Evolutionary conservation across 2,888 invertebrate species (phyloP).

Genomic region (Rugalucina vietnamica): DNA sequence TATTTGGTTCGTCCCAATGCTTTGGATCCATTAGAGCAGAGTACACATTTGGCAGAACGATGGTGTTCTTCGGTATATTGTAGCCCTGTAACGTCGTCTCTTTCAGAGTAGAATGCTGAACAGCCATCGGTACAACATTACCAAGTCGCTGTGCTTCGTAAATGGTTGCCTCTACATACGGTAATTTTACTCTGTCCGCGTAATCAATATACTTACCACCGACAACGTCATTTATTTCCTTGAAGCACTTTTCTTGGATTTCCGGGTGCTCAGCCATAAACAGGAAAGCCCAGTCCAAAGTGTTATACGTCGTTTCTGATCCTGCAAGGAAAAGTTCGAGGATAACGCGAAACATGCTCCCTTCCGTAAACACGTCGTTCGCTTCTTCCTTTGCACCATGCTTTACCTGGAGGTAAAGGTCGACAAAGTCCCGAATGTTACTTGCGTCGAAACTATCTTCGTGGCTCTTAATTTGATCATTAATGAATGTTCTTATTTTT

Average conservation of each 20-base stretch:
- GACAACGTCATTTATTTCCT: slow-evolving; percentile 54
- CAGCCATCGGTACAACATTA: slow-evolving; percentile 36
- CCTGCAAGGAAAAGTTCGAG: slow-evolving; percentile 42
- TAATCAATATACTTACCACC: slow-evolving; percentile 30
- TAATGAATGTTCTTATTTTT: not conserved
- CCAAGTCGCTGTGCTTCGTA: slow-evolving; percentile 62
- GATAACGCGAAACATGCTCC: slow-evolving; percentile 14
- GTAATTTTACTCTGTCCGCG: slow-evolving; percentile 55
- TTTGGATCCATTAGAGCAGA: slow-evolving; percentile 67
- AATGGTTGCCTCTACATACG: slow-evolving; percentile 61
- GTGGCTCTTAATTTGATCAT: slow-evolving; percentile 43
- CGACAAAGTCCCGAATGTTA: slow-evolving; percentile 68
- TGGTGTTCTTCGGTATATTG: slow-evolving; percentile 61
- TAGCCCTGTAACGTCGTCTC: slow-evolving; percentile 51
- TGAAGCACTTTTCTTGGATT: slow-evolving; percentile 55
- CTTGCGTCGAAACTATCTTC: slow-evolving; percentile 60
- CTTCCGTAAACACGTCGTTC: slow-evolving; percentile 26
- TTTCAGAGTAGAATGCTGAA: slow-evolving; percentile 60
- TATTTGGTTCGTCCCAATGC: slow-evolving; percentile 69
- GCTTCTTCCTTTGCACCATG: slow-evolving; percentile 3
- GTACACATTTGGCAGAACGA: slow-evolving; percentile 68
- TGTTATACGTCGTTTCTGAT: slow-evolving; percentile 34
- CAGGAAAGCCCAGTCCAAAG: slow-evolving; percentile 39
- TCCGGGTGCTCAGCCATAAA: slow-evolving; percentile 48
- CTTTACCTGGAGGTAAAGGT: slow-evolving; percentile 60